Conservation (phyloP, 2,888 invertebrate genomes). For the Eupithecia insigniata region DNA sequence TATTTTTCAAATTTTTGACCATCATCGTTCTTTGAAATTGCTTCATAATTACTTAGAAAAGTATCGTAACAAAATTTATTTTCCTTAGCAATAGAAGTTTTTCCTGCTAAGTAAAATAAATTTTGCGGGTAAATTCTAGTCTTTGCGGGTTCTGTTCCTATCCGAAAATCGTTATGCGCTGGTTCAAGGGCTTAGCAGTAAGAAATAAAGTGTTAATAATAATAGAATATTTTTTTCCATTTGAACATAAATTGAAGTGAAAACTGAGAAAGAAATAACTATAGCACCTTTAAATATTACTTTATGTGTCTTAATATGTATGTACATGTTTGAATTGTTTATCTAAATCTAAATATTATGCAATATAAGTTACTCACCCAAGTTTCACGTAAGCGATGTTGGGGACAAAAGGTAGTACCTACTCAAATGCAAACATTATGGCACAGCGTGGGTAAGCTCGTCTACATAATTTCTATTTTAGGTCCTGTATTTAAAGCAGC, state of each 20-base stretch:
- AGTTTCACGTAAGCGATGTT: background rate
- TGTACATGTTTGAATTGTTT: too few relatives aligned
- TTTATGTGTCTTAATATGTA: too few relatives aligned
- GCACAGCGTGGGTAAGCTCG: background rate
- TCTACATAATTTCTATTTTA: conserved; percentile 36
- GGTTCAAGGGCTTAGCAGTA: too few relatives aligned
- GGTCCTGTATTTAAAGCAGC: conserved; percentile 36
- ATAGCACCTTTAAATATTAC: background rate
- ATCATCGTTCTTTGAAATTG: background rate
- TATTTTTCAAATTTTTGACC: background rate
- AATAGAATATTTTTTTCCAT: background rate
- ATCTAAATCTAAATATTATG: background rate
- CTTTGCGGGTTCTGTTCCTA: too few relatives aligned
- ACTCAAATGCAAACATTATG: conserved; percentile 2
- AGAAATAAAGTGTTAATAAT: too few relatives aligned
- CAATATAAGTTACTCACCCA: background rate
- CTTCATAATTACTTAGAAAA: background rate
- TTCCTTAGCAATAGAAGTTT: too few relatives aligned
- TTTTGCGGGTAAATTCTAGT: too few relatives aligned
- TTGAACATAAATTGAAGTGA: background rate
- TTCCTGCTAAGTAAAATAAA: too few relatives aligned
- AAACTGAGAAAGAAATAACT: background rate
- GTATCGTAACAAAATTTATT: too few relatives aligned
- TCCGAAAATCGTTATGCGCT: too few relatives aligned
- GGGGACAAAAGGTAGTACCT: background rate